phyloP scores from a whole-genome alignment of 2,797 vertebrate species.

The Tragelaphus oryx region DNA sequence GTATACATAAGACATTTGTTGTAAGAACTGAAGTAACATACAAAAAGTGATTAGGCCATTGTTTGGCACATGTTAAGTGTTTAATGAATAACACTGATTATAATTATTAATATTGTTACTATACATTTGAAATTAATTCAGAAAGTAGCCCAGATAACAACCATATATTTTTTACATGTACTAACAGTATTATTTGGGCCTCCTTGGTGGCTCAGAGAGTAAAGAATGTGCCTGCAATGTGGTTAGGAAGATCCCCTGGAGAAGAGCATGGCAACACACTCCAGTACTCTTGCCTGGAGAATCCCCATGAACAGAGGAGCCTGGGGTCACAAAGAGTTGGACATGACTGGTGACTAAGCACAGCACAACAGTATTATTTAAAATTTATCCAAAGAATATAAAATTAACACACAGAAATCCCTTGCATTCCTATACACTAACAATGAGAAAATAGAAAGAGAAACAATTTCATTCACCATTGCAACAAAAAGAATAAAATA shows the following conservation, averaged over 20 bases:
- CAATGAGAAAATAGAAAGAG: not conserved
- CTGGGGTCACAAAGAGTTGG: rapidly evolving
- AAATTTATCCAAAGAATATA: not conserved
- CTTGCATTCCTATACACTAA: not conserved
- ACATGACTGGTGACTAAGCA: not conserved
- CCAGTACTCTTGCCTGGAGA: not conserved
- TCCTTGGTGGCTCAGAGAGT: not conserved
- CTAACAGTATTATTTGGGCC: not conserved
- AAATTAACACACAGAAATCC: not conserved
- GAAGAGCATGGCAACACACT: not conserved
- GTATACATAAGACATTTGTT: not conserved
- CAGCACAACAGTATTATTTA: not conserved
- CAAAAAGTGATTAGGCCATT: not conserved
- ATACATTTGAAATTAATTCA: constrained; percentile 7
- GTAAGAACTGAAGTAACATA: not conserved
- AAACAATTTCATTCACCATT: not conserved
- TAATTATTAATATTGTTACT: not conserved
- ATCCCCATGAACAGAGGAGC: not conserved
- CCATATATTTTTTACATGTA: not conserved
- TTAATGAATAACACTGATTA: not conserved
- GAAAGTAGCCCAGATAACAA: not conserved
- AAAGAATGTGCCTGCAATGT: not conserved
- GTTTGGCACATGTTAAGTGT: not conserved
- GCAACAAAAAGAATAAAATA: not conserved
- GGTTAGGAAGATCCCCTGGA: not conserved